Percentiles rank a stretch among this genome's conserved stretches.
Conservation (phyloP, 2,797 vertebrate genomes). For the Percopsis omiscomaycus region DNA sequence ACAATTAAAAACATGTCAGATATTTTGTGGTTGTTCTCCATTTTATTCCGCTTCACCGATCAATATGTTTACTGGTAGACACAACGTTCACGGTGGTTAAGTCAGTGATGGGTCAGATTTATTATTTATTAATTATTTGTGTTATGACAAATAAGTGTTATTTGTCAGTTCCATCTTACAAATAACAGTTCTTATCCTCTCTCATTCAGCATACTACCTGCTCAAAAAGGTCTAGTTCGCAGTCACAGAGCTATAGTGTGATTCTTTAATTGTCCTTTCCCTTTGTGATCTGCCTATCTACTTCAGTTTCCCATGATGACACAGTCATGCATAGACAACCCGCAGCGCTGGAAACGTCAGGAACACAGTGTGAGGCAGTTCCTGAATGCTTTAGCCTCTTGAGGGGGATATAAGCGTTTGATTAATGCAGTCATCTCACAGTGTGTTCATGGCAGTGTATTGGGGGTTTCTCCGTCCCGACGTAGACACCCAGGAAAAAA, state of each 20-base stretch:
- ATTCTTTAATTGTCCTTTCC: constrained; percentile 25
- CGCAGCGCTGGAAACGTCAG: constrained; percentile 43
- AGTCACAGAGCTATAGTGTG: neutral
- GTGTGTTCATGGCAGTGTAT: constrained; percentile 50
- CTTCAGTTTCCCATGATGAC: constrained; percentile 30
- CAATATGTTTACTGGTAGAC: constrained; percentile 42
- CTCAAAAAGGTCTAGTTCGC: too few relatives aligned
- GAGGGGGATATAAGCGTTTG: constrained; percentile 45
- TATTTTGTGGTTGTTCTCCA: constrained; percentile 25
- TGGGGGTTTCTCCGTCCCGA: constrained; percentile 55
- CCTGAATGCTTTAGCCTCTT: constrained; percentile 50
- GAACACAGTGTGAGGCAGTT: constrained; percentile 45
- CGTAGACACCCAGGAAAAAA: constrained; percentile 78
- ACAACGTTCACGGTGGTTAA: constrained; percentile 19
- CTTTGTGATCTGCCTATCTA: constrained; percentile 10
- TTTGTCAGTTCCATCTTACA: too few relatives aligned
- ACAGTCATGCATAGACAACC: constrained; percentile 47
- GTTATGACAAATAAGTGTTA: too few relatives aligned
- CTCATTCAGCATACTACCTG: constrained; percentile 6
- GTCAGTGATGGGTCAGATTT: constrained; percentile 22
- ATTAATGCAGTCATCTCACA: constrained; percentile 65
- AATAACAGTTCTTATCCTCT: neutral
- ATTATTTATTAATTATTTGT: neutral
- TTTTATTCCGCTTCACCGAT: constrained; percentile 47
- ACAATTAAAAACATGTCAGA: constrained; percentile 72